Evolutionary conservation across 2,797 vertebrate genomes (phyloP), one percentile per base, ranked within the genome.

Genomic region (Toxotes lorentzi): DNA sequence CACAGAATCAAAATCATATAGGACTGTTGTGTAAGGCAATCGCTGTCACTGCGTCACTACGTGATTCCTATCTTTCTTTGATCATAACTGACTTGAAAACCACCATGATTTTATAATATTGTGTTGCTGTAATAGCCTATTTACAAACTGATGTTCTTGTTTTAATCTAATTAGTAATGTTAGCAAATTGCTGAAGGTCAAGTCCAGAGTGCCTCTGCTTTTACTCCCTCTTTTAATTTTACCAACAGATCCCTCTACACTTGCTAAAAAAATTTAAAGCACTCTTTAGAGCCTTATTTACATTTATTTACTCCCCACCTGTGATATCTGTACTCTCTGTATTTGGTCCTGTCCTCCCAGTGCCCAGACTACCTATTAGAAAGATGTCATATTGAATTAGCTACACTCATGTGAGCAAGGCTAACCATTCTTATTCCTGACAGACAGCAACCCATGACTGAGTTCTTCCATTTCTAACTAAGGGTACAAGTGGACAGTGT

Each of bases 341-440:
- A 61, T 84, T 76, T 65, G 61, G 51, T 63, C 61, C 63, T 7
- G 8, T 63, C 14, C 51, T 61, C 56, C 58, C 65, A 65, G 74
- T 65, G 30, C 66, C 41, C 60, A 51, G 63, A 54, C 69, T 70
- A 64, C 67, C 79, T 83, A 87, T 88, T 85, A 86, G 69, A 84
- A 72, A 79, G 23, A 74, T 83, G 88, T 82, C 91, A 82, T 81
- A 70, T 60, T 70, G 78, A 81, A 87, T 92, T 87, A 89, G 81
- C 56, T 72, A 84, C 86, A 82, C 77, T 85, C 45, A 32, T 79
- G 66, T 78, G 83, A 83, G 82, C 82, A 80, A 58, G 24, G 32
- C 70, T 82, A 83, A 76, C 67, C 78, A 48, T 78, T 88, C 70
- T 53, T 72, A 73, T 69, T 71, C 60, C 47, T 73, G 77, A 80